phyloP scores from a whole-genome alignment of 2,888 invertebrate species.

The Poecilobothrus nobilitatus region DNA sequence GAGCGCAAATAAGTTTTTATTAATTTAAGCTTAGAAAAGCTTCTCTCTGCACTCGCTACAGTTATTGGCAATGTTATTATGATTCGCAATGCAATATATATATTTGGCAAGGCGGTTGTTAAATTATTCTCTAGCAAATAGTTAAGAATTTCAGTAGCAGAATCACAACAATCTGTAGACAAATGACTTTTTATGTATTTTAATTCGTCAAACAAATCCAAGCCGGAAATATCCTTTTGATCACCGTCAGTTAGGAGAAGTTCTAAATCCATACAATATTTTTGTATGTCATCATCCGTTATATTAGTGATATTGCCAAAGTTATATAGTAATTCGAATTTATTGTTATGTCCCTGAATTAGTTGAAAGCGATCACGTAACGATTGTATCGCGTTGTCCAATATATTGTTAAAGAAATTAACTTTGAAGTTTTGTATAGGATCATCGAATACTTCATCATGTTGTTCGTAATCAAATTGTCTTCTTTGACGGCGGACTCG shows the following conservation, averaged over 20 bases:
- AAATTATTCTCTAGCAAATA: slow-evolving; percentile 8
- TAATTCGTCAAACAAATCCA: slow-evolving; percentile 11
- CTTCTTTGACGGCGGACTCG: too few species aligned
- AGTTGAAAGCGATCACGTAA: slow-evolving; percentile 9
- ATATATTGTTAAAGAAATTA: too few species aligned
- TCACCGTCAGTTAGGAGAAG: background rate
- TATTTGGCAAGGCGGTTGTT: slow-evolving; percentile 11
- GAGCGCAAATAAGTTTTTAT: slow-evolving; percentile 12
- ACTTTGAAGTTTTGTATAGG: too few species aligned
- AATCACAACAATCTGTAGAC: slow-evolving; percentile 7
- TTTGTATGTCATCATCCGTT: slow-evolving; percentile 4
- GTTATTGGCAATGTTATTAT: slow-evolving; percentile 11
- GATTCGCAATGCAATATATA: slow-evolving; percentile 9
- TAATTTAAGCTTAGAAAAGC: slow-evolving; percentile 11
- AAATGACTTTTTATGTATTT: slow-evolving; percentile 4
- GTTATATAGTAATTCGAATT: too few species aligned
- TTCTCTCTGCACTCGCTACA: slow-evolving; percentile 12
- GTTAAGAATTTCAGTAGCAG: slow-evolving; percentile 8
- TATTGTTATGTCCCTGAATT: too few species aligned
- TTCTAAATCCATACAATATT: slow-evolving; percentile 6
- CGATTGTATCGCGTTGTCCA: too few species aligned
- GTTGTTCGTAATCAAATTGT: too few species aligned
- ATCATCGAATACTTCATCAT: too few species aligned
- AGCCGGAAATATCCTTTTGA: slow-evolving; percentile 9
- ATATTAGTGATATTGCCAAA: too few species aligned